Evolutionary conservation across 1,140 invertebrate species (phyloP).

Genomic region (Diabrotica undecimpunctata): DNA sequence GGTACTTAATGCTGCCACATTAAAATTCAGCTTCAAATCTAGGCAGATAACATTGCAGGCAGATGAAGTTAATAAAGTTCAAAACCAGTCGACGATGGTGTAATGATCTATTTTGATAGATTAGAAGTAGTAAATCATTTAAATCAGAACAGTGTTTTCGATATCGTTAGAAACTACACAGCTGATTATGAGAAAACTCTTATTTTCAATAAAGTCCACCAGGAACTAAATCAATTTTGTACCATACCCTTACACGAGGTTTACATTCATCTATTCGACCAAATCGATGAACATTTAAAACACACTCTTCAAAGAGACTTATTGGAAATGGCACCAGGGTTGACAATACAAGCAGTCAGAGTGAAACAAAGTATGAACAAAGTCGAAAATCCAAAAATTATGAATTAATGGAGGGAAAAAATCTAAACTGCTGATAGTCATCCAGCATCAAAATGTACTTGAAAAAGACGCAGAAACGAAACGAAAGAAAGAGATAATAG

Average conservation of each 20-base stretch:
- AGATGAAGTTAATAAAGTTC: slow-evolving; percentile 91
- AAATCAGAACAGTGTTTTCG: slow-evolving; percentile 68
- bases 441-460: slow-evolving; percentile 83
- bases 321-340: slow-evolving; percentile 77
- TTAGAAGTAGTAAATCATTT: slow-evolving; percentile 92
- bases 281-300: slow-evolving; percentile 90
- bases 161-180: slow-evolving; percentile 87
- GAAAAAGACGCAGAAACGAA: slow-evolving; percentile 94
- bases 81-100: slow-evolving; percentile 89
- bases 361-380: too few relatives aligned
- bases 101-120: slow-evolving; percentile 91
- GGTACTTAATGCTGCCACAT: too few relatives aligned
- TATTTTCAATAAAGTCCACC: slow-evolving; percentile 92
- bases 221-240: slow-evolving; percentile 92
- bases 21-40: too few relatives aligned
- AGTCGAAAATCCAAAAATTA: slow-evolving; percentile 94
- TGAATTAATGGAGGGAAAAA: slow-evolving; percentile 89
- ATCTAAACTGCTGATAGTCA: slow-evolving; percentile 82
- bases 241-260: slow-evolving; percentile 85
- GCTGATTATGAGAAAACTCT: slow-evolving; percentile 87
- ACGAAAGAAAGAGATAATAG: slow-evolving; percentile 83
- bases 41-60: slow-evolving; percentile 90
- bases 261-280: slow-evolving; percentile 91
- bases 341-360: slow-evolving; percentile 79
- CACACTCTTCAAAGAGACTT: slow-evolving; percentile 78